Evolutionary conservation across 2,113 vertebrate species (phyloP).

Genomic region (Antidorcas marsupialis): DNA sequence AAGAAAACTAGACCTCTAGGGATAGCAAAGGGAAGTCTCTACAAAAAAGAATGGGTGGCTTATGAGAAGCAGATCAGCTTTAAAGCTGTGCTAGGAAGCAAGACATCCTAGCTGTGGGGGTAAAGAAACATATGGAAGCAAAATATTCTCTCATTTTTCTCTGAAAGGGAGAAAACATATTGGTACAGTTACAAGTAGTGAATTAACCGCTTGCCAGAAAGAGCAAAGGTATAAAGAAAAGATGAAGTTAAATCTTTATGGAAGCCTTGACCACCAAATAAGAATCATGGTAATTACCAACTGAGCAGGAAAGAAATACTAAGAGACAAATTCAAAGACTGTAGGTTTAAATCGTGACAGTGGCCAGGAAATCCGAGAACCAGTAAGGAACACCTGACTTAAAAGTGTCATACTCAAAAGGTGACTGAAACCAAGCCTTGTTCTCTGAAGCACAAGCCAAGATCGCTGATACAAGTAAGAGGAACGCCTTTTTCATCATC

Average conservation of each 20-base stretch:
- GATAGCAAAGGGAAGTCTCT: not conserved
- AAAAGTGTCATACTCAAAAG: not conserved
- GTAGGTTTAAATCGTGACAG: not conserved
- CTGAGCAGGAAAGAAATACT: not conserved
- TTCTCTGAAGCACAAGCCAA: not conserved
- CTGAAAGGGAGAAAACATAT: not conserved
- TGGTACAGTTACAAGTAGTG: not conserved
- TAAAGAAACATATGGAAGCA: not conserved
- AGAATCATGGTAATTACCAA: not conserved
- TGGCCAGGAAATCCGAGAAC: not conserved
- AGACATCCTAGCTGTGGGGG: not conserved
- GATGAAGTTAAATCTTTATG: not conserved
- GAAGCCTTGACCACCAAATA: not conserved
- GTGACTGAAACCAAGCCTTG: not conserved
- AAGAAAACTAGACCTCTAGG: not conserved
- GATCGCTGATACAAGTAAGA: not conserved
- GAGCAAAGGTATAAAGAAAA: not conserved
- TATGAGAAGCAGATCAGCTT: not conserved
- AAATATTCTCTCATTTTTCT: not conserved
- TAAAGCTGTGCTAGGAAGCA: not conserved
- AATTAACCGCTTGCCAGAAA: not conserved
- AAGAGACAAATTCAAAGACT: not conserved
- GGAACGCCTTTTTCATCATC: not conserved
- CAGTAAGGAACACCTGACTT: not conserved
- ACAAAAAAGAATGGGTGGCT: not conserved